Conservation (phyloP, 2,113 vertebrate species). For the Verasper variegatus region DNA sequence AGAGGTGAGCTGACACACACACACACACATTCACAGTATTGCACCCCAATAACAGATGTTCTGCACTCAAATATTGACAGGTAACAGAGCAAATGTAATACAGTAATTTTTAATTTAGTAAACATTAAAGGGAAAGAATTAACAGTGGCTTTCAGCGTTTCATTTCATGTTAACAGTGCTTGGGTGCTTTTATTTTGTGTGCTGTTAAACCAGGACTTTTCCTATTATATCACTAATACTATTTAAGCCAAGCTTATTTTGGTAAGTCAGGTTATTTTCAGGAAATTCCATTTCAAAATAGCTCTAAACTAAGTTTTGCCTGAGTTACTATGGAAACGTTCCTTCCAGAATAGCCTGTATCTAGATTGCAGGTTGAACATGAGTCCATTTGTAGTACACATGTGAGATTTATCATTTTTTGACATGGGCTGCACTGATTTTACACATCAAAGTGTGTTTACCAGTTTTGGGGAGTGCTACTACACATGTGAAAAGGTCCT, state of each 20-base stretch:
- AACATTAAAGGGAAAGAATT: constrained; percentile 18
- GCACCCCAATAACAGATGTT: constrained; percentile 38
- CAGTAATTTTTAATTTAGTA: constrained; percentile 8
- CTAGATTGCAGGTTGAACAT: background rate
- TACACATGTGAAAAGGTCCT: constrained; percentile 1
- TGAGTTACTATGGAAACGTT: background rate
- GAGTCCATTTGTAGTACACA: constrained; percentile 8
- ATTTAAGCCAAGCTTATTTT: background rate
- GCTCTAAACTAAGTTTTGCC: background rate
- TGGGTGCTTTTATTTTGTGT: constrained; percentile 1
- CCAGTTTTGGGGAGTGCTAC: background rate
- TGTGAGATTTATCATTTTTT: background rate
- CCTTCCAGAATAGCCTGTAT: background rate
- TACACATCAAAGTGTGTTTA: constrained; percentile 33
- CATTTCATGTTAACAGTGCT: constrained; percentile 1
- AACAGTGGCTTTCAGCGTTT: constrained; percentile 15
- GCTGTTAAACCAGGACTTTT: background rate
- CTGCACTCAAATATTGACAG: constrained; percentile 22
- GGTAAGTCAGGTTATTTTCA: background rate
- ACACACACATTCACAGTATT: background rate
- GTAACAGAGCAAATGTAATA: constrained; percentile 22
- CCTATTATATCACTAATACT: background rate
- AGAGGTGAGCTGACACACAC: constrained; percentile 62
- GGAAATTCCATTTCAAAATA: background rate
- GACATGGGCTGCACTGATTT: constrained; percentile 1